These are phyloP conservation scores for Pseudochirops cupreus DNA, from an alignment of 2,797 vertebrate species.

Conservation along the genomic window DNA sequence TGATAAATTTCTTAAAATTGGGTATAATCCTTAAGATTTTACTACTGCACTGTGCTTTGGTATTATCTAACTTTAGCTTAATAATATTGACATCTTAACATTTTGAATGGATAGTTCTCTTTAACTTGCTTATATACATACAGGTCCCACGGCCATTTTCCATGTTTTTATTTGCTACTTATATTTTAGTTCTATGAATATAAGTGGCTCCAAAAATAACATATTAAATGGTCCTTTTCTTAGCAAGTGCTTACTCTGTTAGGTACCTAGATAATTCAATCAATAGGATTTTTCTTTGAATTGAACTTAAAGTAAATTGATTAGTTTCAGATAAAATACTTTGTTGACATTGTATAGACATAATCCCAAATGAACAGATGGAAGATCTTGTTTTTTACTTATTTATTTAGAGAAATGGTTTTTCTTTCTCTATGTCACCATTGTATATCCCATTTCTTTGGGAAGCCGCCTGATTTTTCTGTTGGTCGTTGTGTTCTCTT, in stretches of 20 bases:
- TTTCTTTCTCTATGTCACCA: background rate
- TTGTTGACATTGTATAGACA: background rate
- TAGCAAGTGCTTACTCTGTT: background rate
- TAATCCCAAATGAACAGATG: background rate
- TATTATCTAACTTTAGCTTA: background rate
- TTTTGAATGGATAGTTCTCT: background rate
- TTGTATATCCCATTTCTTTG: background rate
- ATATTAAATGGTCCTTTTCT: background rate
- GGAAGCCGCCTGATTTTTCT: background rate
- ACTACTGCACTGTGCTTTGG: background rate
- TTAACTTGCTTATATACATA: background rate
- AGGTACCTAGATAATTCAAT: background rate
- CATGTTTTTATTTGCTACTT: background rate
- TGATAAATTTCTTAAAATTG: background rate
- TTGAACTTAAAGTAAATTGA: background rate
- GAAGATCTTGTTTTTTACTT: background rate
- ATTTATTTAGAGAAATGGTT: background rate
- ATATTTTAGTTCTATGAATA: background rate
- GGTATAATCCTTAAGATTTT: background rate
- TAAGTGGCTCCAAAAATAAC: background rate
- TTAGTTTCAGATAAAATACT: background rate
- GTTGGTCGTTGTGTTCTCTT: background rate
- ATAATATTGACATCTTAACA: background rate
- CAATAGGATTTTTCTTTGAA: background rate
- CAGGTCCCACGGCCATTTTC: background rate